Evolutionary conservation across 1,140 invertebrate species (phyloP).

Genomic region (Epicauta chinensis): DNA sequence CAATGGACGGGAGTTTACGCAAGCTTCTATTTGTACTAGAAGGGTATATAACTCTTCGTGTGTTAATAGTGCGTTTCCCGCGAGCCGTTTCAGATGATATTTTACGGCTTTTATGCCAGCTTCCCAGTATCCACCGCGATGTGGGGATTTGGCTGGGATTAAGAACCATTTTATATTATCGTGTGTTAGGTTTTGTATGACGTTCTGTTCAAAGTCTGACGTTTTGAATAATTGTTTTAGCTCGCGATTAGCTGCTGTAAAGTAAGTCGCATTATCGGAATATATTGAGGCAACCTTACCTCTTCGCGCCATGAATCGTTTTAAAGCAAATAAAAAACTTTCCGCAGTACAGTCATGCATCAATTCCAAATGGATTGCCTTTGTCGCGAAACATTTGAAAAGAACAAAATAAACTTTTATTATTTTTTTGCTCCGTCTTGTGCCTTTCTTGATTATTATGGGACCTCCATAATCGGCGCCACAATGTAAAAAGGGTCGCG

Average conservation of each 20-base stretch:
- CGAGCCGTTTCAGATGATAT: slow-evolving; percentile 20
- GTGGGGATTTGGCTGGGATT: slow-evolving; percentile 30
- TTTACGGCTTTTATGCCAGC: slow-evolving; percentile 19
- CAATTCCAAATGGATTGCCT: slow-evolving; percentile 33
- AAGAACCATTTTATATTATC: slow-evolving; percentile 35
- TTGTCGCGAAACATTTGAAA: slow-evolving; percentile 37
- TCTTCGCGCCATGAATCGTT: slow-evolving; percentile 37
- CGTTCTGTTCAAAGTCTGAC: no score
- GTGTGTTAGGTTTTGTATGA: neutral
- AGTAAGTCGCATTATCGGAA: slow-evolving; percentile 10
- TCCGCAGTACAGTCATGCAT: slow-evolving; percentile 18
- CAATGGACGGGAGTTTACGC: slow-evolving; percentile 35
- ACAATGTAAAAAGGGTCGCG: slow-evolving; percentile 25
- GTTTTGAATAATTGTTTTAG: no score
- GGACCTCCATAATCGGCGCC: slow-evolving; percentile 39
- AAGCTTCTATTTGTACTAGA: slow-evolving; percentile 27
- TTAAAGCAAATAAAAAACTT: slow-evolving; percentile 35
- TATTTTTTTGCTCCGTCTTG: neutral
- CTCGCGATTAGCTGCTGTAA: neutral
- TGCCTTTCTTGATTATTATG: slow-evolving; percentile 17
- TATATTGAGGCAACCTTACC: slow-evolving; percentile 31
- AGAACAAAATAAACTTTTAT: slow-evolving; percentile 39
- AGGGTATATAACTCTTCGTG: slow-evolving; percentile 31
- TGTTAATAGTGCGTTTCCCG: slow-evolving; percentile 24
- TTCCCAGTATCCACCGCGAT: slow-evolving; percentile 43